Base-by-base conservation (phyloP, 2,888 invertebrate species). In the Pandemis cinnamomeana region DNA sequence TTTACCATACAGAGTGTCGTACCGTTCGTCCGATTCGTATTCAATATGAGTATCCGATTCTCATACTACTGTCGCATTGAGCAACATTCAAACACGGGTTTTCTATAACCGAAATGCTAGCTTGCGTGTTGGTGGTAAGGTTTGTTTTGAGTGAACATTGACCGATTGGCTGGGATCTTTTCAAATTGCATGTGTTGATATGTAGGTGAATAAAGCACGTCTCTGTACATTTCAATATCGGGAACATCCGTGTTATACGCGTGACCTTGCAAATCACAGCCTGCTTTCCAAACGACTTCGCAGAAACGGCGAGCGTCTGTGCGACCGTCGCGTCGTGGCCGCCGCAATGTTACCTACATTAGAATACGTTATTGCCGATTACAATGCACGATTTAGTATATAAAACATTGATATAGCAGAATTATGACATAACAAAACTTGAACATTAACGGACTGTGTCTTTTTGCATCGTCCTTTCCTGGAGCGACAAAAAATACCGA, bases 241-340 rank as follows among this genome's bases (percentile, higher is more conserved):
- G 91, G 93, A 93, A 94, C 93, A 94, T 94, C 94, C 94, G 94
- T 93, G 93, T 93, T 93, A 93, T 93, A 90, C 92, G 91, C 91
- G 93, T 93, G 94, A 94, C 94, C 94, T 94, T 94, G 94, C 93
- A 94, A 93, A 93, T 93, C 93, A 93, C 93, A 92, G 91, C 91
- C 93, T 92, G 93, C 93, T 94, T 94, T 94, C 93, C 92, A 93
- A 94, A 93, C 93, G 91, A 91, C 91, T 94, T 93, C 93, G 88
- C 84, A 90, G 93, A 94, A 94, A 84, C 86, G 88, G 82, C 87
- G 89, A 88, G 88, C 91, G 91, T 89, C 90, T 91, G 89, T 89
- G 88, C 89, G 89, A 88, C 88, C 80, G 84, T 86, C 86, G 87
- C 85, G 83, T 81, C 89, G 88, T 88, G 44, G 67, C 48, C 64